phyloP scores from a whole-genome alignment of 2,888 invertebrate species.

The Lasius fuliginosus region DNA sequence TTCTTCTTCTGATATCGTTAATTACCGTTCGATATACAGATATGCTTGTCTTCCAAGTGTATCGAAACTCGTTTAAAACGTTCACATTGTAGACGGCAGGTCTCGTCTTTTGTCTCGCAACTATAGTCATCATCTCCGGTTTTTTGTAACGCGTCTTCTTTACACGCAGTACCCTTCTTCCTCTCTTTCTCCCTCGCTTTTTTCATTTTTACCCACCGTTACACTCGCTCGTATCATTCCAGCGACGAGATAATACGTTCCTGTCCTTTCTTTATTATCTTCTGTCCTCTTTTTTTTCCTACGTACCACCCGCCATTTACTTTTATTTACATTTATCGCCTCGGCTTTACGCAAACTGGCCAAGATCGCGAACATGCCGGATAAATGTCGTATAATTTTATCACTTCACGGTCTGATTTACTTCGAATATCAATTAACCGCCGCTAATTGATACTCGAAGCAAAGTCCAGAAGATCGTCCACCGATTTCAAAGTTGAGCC shows the following conservation, averaged over 20 bases:
- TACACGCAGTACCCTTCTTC: neutral
- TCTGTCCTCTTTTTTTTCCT: constrained; percentile 15
- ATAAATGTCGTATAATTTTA: constrained; percentile 16
- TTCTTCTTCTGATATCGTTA: constrained; percentile 19
- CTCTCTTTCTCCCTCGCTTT: neutral
- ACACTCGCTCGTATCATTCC: constrained; percentile 44
- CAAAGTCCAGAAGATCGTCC: neutral
- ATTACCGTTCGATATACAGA: constrained; percentile 37
- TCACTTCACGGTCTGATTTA: constrained; percentile 22
- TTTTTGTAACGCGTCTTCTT: constrained; percentile 41
- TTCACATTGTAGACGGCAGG: constrained; percentile 25
- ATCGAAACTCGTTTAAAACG: constrained; percentile 47
- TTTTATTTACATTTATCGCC: constrained; percentile 33
- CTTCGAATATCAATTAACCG: too few species aligned
- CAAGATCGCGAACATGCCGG: constrained; percentile 12
- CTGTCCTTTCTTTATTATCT: constrained; percentile 42
- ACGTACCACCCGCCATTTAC: constrained; percentile 17
- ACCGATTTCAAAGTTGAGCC: neutral
- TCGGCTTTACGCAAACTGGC: constrained; percentile 18
- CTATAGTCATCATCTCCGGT: constrained; percentile 43
- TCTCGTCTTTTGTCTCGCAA: constrained; percentile 48
- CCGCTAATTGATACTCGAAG: constrained; percentile 32
- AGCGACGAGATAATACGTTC: constrained; percentile 43
- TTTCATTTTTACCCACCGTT: constrained; percentile 30
- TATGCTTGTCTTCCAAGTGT: constrained; percentile 16